Base-by-base conservation (phyloP, 2,888 invertebrate genomes). In the Andrena hattorfiana region DNA sequence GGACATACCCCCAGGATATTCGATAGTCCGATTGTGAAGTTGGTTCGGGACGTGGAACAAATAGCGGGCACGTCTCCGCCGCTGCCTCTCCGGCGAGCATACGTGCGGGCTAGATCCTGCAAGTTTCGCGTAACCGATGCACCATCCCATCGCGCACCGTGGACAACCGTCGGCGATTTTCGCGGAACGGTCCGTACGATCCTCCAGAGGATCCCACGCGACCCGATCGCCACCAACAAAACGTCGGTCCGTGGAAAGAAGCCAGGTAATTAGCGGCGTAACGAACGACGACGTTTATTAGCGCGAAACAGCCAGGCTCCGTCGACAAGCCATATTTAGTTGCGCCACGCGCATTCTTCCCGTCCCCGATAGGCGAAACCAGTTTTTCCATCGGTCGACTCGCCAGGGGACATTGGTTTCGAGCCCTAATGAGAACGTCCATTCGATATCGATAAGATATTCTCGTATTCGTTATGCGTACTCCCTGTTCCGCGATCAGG, bases 1-100 rank as follows among this genome's bases (percentile, higher is more conserved):
- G 77, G 76, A 85, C 83, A 54, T 87, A 79, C 76, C 81, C 83
- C 68, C 80, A 81, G 86, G 86, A 85, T 87, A 85, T 85, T 83
- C 86, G 87, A 87, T 85, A 78, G 80, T 75, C 83, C 83, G 80
- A 81, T 87, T 73, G 72, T 35, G 66, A 60, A 49, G 48, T 54
- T 51, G 26, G 66, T 56, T 35, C 69, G 59, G 70, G 35, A 74
- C 83, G 71, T 30, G 82, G 62, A 77, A 77, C 77, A 82, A 83
- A 83, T 77, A 81, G 69, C 51, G 73, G 62, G 30, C 62, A 66
- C 60, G 71, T 76, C 23, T 62, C 66, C 42, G 51, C 60, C 20
- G 23, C 20, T 16, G 30, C 42, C 64, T 59, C 51, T 26, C 35
- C 59, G 5, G 26, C 26, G 63, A 13, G 13, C 48, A 8, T 23